phyloP scores from a whole-genome alignment of 2,113 vertebrate genomes.

The Trochalopteron elliotii region DNA sequence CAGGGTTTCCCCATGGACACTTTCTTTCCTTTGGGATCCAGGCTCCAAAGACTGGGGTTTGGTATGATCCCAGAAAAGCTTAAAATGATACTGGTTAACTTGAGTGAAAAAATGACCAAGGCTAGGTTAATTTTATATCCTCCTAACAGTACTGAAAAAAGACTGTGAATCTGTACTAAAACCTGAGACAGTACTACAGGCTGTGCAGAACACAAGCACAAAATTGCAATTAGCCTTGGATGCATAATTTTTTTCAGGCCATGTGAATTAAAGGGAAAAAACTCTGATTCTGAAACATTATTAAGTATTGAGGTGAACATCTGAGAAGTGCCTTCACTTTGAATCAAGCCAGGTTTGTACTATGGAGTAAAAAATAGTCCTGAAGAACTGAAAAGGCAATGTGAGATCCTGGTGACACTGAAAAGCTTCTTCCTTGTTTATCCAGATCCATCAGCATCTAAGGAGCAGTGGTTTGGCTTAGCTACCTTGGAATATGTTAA shows the following conservation, averaged over 20 bases:
- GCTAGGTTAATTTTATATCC: neutral
- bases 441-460: neutral
- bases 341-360: neutral
- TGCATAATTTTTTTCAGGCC: neutral
- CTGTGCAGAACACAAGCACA: neutral
- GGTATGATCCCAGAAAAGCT: neutral
- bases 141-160: neutral
- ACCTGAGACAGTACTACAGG: neutral
- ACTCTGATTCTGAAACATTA: fast-evolving
- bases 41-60: neutral
- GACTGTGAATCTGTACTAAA: neutral
- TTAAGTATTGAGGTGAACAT: neutral
- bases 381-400: neutral
- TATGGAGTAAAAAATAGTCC: neutral
- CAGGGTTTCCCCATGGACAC: neutral
- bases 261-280: neutral
- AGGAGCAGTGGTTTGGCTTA: neutral
- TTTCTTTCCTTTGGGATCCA: neutral
- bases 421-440: neutral
- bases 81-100: neutral
- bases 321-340: neutral
- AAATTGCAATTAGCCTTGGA: neutral
- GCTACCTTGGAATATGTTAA: neutral
- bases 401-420: neutral
- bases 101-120: neutral